Conservation (phyloP, 2,113 vertebrate species). For the Nipponia nippon region DNA sequence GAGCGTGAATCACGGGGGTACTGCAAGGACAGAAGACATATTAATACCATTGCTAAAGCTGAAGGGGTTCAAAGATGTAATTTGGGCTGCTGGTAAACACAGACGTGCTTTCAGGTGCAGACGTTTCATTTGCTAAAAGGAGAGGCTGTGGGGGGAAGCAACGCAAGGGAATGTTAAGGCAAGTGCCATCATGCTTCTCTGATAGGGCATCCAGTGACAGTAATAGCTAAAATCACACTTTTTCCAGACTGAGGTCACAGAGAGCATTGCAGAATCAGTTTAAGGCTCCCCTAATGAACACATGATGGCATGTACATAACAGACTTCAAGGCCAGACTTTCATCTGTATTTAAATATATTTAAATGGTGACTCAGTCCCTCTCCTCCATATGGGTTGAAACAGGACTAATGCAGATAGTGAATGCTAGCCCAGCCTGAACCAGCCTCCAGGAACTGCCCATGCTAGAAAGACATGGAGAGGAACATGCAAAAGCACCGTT, state of each 20-base stretch:
- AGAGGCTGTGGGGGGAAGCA: background rate
- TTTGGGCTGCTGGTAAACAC: background rate
- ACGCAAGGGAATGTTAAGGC: too few species aligned
- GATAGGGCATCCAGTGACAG: background rate
- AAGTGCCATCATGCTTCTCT: background rate
- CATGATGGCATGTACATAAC: background rate
- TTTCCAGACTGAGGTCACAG: background rate
- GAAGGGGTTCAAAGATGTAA: background rate
- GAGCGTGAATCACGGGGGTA: accelerated
- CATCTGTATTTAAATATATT: background rate
- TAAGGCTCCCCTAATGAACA: background rate
- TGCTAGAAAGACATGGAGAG: background rate
- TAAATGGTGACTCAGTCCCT: background rate
- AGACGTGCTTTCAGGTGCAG: background rate
- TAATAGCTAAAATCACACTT: background rate
- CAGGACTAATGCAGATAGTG: background rate
- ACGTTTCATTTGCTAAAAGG: background rate
- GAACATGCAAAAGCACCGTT: background rate
- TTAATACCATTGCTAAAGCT: background rate
- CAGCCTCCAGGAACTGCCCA: background rate
- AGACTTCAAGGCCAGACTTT: background rate
- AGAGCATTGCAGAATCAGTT: background rate
- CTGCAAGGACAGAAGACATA: background rate
- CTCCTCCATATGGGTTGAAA: background rate
- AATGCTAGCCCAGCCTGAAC: background rate